Percentiles rank a stretch among this genome's conserved stretches.
These are phyloP conservation scores for Yponomeuta malinellus DNA, from an alignment of 2,888 invertebrate genomes.

Conservation along the genomic window DNA sequence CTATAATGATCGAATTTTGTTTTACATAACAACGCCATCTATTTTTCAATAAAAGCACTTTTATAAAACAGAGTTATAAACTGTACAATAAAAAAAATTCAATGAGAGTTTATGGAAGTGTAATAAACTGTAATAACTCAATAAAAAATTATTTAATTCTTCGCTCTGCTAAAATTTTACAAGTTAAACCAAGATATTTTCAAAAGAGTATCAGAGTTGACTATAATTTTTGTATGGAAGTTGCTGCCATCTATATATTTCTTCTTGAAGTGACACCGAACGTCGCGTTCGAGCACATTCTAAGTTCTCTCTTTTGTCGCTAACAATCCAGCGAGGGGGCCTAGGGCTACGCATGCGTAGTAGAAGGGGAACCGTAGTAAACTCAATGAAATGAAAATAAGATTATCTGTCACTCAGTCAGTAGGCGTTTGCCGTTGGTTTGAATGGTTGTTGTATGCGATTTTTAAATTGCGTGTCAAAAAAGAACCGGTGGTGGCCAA, in stretches of 20 bases:
- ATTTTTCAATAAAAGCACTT: neutral
- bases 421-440: constrained; percentile 39
- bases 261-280: constrained; percentile 19
- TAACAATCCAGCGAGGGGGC: constrained; percentile 42
- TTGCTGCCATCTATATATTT: constrained; percentile 30
- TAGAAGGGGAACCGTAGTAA: constrained; percentile 53
- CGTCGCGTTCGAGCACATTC: constrained; percentile 23
- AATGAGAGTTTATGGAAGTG: no score
- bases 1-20: constrained; percentile 50
- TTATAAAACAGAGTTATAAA: no score
- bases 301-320: constrained; percentile 3
- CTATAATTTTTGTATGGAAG: neutral
- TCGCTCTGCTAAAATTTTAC: no score
- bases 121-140: no score
- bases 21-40: constrained; percentile 37
- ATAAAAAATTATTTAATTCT: no score
- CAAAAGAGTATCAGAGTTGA: neutral
- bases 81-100: no score
- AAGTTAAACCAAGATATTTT: neutral
- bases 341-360: constrained; percentile 56
- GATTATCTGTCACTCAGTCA: constrained; percentile 34
- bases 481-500: constrained; percentile 9
- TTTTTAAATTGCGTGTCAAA: neutral
- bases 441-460: neutral
- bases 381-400: constrained; percentile 51